phyloP scores from a whole-genome alignment of 2,797 vertebrate genomes.

The Tapera naevia region DNA sequence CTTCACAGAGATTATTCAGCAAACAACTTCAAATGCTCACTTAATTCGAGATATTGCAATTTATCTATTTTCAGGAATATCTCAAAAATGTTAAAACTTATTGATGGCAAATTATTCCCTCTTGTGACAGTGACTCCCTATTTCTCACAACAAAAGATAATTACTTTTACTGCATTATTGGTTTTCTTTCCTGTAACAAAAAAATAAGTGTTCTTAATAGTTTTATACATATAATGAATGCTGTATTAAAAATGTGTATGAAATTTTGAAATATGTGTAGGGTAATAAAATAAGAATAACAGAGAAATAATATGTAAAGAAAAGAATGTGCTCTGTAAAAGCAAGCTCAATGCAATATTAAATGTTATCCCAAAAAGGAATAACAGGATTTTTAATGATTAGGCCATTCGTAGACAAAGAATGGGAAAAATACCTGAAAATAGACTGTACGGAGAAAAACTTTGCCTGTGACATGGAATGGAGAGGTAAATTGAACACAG shows the following conservation, averaged over 20 bases:
- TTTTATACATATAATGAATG: not conserved
- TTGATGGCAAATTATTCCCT: not conserved
- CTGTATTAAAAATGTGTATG: not conserved
- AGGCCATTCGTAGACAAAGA: not conserved
- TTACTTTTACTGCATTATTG: not conserved
- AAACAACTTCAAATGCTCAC: not conserved
- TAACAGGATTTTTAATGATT: not conserved
- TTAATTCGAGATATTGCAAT: not conserved
- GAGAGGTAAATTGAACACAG: not conserved
- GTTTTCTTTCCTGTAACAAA: not conserved
- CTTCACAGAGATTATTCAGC: not conserved
- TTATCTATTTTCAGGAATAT: not conserved
- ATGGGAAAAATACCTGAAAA: not conserved
- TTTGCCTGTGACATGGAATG: accelerated
- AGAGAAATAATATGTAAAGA: not conserved
- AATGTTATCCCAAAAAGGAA: not conserved
- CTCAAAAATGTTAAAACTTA: not conserved
- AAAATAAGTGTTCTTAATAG: not conserved
- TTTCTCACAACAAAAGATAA: not conserved
- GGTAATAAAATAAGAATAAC: not conserved
- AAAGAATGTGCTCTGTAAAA: not conserved
- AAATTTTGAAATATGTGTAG: not conserved
- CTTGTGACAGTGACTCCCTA: not conserved
- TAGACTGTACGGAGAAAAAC: accelerated
- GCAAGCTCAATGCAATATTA: not conserved